Base-by-base conservation (phyloP, 2,888 invertebrate species). In the Rotaria sp. region DNA sequence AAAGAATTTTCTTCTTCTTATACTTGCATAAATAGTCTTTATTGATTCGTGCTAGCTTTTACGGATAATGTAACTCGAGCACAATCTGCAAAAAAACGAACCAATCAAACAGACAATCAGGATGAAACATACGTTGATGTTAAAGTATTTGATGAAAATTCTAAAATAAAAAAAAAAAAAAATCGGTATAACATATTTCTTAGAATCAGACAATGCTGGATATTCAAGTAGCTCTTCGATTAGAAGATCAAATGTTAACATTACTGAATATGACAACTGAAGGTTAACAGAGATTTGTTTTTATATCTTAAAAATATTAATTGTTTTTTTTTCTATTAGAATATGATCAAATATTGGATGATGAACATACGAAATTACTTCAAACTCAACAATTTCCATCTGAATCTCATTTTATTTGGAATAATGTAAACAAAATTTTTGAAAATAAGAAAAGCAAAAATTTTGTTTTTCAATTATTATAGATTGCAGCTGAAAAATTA, bases 211-310 rank as follows among this genome's bases (percentile, higher is more conserved):
- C 85, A 13, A 30, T 75, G 30, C 45, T 80, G 35, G 86, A 86
- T 48, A 75, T 86, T 30, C 26, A 74, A 84, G 85, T 85, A 38
- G 74, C 86, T 38, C 74, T 74, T 38, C 85, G 85, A 52, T 41
- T 86, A 21, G 86, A 86, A 45, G 86, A 86, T 57, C 86, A 86
- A 85, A 30, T 86, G n/a, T 35, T 85, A 52, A 86, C 86, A 30
- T 55, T 86, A 59, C 59, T 86, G 1, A 86, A 86, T 48, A 84
- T 86, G 57, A 75, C 85, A 26, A 86, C 86, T 15, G 86, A 86
- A 85, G 86, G 86, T 86, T 74, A n/a, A 21, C 10, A 41, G 30
- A n/a, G n/a, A 26, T 84, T 84, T 15, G 35, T 24, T 30, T 35
- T 48, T 4, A 2, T n/a, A 52, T 35, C 11, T 21, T 38, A 2